Base-by-base conservation (phyloP, 2,888 invertebrate genomes). In the Rhagonycha lutea region DNA sequence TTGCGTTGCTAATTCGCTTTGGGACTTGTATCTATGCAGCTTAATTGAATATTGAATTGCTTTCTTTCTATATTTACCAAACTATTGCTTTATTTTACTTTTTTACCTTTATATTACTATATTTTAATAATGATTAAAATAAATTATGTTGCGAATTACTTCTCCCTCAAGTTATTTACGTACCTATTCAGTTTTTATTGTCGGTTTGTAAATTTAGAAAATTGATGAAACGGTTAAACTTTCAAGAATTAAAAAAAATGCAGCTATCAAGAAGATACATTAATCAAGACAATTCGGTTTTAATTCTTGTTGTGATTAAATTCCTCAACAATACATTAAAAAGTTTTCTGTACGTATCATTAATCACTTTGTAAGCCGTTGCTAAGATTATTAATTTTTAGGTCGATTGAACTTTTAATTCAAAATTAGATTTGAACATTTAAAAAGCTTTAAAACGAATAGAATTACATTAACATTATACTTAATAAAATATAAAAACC, bases 251-350 rank as follows among this genome's bases (percentile, higher is more conserved):
- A 24, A n/a, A 24, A 24, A 65, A 65, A 26, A 24, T 65, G 63
- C 26, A 65, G 24, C 23, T 24, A 24, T 26, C 26, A 26, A 24
- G 68, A 68, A 28, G 69, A 61, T 61, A 62, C 71, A 72, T 75
- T 75, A 75, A 75, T 72, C 70, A 75, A 75, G 72, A 75, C 71
- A 69, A 72, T 70, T 72, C 71, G 63, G 72, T 75, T 72, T 75
- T 75, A 71, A 72, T 75, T 75, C 61, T 32, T 62, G 63, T 47
- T 62, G 71, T 71, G 75, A 72, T 72, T 71, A 72, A 75, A 75
- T 75, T 72, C 68, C 72, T 63, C 68, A 72, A 72, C 71, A 74
- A 74, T 68, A 70, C 70, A 70, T 70, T 74, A 74, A 74, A 74
- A 74, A 67, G 67, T 74, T 70, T 70, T 70, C 74, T 63, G 74